Base-by-base conservation (phyloP, 2,113 vertebrate genomes). In the Cebidichthys violaceus region DNA sequence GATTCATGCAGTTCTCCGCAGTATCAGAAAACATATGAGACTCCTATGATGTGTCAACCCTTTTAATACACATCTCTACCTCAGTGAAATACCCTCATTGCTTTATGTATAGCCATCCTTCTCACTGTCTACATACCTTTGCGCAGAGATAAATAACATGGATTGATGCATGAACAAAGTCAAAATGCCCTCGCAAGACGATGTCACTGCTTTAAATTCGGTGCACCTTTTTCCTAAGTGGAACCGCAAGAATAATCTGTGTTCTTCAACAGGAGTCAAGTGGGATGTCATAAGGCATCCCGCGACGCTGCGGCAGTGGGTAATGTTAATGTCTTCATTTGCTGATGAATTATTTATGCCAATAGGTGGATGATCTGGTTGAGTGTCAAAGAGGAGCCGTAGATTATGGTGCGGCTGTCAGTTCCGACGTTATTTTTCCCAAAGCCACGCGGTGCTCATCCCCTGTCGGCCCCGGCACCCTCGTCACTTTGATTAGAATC, bases 401-500 rank as follows among this genome's bases (percentile, higher is more conserved):
- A 84, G 69, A 90, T 88, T 35, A 85, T 66, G 55, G 50, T 18
- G 76, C 69, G 17, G 83, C 52, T 75, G 88, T 82, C 86, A 57
- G 59, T 54, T 57, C 77, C 69, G 61, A 55, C 22, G 14, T 77
- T 79, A 50, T 74, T 84, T 77, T 66, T 20, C 81, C 65, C n/a
- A n/a, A 65, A 29, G n/a, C 54, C 76, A 65, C 11, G 22, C 80
- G n/a, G 66, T 5, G 35, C 72, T 81, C 86, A 41, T 84, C 81
- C 81, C 39, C 71, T 14, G 33, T 50, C 3, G 45, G 81, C 87
- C 75, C 81, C 45, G 2, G 80, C 17, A 4, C 55, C 55, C 79
- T 86, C 65, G 27, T 89, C 79, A 80, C 87, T 89, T 70, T 90
- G 80, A 90, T 92, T 86, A 86, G 72, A 80, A 87, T 89, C 77